phyloP scores from a whole-genome alignment of 2,888 invertebrate genomes.

The Nowickia ferox region DNA sequence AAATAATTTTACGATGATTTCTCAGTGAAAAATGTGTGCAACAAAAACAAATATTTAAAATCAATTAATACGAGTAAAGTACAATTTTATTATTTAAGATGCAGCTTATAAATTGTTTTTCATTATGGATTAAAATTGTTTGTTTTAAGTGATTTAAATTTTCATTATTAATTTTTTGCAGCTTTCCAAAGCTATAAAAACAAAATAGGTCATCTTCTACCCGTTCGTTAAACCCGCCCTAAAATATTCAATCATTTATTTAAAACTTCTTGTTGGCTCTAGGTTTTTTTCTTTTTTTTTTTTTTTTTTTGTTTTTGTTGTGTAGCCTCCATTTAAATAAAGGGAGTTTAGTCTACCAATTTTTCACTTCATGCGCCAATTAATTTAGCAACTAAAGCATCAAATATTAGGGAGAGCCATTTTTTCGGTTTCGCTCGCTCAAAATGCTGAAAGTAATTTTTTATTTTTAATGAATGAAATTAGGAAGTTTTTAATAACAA shows the following conservation, averaged over 20 bases:
- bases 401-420: slow-evolving; percentile 1
- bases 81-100: background rate
- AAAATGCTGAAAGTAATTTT: no score
- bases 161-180: slow-evolving; percentile 11
- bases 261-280: slow-evolving; percentile 39
- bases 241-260: slow-evolving; percentile 54
- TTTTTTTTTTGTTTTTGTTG: slow-evolving; percentile 3
- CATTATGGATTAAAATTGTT: slow-evolving; percentile 13
- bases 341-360: slow-evolving; percentile 51
- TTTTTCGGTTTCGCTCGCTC: background rate
- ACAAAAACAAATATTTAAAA: slow-evolving; percentile 10
- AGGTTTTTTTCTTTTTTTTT: background rate
- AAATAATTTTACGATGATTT: slow-evolving; percentile 1
- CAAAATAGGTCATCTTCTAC: slow-evolving; percentile 47
- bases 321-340: slow-evolving; percentile 15
- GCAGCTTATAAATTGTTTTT: background rate
- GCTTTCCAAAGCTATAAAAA: background rate
- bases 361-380: slow-evolving; percentile 62
- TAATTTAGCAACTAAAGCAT: slow-evolving; percentile 43
- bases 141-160: slow-evolving; percentile 35
- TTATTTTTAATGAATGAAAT: no score
- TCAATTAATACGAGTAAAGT: slow-evolving; percentile 2
- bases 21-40: background rate
- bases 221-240: slow-evolving; percentile 36
- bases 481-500: no score